Conservation (phyloP, 2,888 invertebrate genomes). For the Hirtodrosophila confusa region DNA sequence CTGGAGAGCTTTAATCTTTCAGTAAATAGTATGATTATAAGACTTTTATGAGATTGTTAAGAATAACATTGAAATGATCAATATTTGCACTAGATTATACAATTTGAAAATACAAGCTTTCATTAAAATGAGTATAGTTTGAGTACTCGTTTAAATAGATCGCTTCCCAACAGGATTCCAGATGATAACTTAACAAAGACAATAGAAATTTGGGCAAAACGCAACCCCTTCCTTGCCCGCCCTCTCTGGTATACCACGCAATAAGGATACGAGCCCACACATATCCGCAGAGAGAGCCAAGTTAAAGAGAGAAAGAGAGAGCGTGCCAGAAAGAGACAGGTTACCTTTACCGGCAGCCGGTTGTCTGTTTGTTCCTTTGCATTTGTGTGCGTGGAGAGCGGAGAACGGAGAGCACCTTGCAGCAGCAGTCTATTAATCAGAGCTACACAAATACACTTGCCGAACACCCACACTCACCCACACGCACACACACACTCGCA, state of each 20-base stretch:
- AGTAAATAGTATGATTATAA: no score
- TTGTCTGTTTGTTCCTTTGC: constrained; percentile 13
- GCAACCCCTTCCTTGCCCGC: constrained; percentile 8
- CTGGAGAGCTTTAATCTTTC: no score
- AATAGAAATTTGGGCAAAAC: constrained; percentile 34
- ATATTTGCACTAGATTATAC: no score
- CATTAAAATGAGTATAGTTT: no score
- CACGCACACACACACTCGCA: constrained; percentile 10
- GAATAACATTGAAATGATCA: no score
- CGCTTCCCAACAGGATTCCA: constrained; percentile 20
- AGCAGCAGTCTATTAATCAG: constrained; percentile 65
- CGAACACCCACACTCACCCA: constrained; percentile 9
- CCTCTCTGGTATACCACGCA: constrained; percentile 21
- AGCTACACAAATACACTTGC: constrained; percentile 45
- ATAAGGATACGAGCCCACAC: constrained; percentile 38
- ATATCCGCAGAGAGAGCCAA: not conserved
- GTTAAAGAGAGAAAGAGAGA: not conserved
- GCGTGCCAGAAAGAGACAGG: constrained; percentile 1
- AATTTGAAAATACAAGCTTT: no score
- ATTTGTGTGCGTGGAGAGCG: not conserved
- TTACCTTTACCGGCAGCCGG: constrained; percentile 33
- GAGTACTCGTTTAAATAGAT: not conserved
- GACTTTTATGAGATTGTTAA: no score
- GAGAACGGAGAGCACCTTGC: constrained; percentile 64
- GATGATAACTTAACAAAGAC: constrained; percentile 48